These are phyloP conservation scores for Rachycentron canadum DNA, from an alignment of 2,797 vertebrate species.

Conservation along the genomic window DNA sequence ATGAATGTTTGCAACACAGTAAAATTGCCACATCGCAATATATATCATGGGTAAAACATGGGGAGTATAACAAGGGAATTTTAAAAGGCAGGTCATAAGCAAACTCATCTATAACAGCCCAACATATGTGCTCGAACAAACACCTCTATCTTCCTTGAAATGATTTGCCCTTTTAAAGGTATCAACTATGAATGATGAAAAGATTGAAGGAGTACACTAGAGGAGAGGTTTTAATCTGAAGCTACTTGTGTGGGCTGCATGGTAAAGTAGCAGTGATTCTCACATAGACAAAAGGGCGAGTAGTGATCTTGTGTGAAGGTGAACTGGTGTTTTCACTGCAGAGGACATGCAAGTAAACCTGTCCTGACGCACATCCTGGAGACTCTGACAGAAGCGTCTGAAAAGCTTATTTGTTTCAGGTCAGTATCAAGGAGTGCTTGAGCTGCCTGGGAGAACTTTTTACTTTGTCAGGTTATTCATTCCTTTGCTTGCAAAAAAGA, in stretches of 20 bases:
- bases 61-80: background rate
- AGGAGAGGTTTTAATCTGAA: background rate
- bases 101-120: background rate
- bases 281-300: conserved; percentile 27
- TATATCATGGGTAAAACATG: conserved; percentile 9
- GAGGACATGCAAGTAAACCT: conserved; percentile 49
- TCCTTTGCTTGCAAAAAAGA: conserved; percentile 41
- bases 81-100: conserved; percentile 6
- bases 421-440: conserved; percentile 33
- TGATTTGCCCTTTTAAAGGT: background rate
- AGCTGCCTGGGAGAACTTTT: conserved; percentile 34
- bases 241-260: background rate
- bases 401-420: conserved; percentile 52
- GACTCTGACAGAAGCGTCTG: conserved; percentile 43
- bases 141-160: background rate
- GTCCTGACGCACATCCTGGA: conserved; percentile 49
- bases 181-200: background rate
- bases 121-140: background rate
- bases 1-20: conserved; percentile 7
- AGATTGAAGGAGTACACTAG: background rate
- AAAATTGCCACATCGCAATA: background rate
- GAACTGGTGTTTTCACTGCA: conserved; percentile 48
- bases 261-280: conserved; percentile 1
- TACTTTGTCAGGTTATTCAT: conserved; percentile 58
- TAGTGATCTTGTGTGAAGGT: conserved; percentile 53